phyloP scores from a whole-genome alignment of 2,113 vertebrate genomes.

The Pituophis catenifer region DNA sequence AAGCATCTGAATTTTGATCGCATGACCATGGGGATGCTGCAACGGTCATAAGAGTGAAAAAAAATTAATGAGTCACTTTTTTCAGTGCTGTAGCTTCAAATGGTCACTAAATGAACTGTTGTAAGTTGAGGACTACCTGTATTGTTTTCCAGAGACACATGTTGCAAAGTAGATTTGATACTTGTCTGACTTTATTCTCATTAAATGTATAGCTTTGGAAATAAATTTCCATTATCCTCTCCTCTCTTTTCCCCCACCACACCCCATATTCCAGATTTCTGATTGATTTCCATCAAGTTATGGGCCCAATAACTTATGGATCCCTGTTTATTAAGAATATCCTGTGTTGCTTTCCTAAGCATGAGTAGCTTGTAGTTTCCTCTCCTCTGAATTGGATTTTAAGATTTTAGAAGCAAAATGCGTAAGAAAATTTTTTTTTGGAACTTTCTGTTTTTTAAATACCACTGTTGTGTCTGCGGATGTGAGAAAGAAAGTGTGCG shows the following conservation, averaged over 20 bases:
- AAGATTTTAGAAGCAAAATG: conserved; percentile 45
- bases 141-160: not conserved
- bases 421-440: conserved; percentile 26
- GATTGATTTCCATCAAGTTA: fast-evolving
- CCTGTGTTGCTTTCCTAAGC: conserved; percentile 6
- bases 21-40: not conserved
- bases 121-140: not conserved
- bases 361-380: conserved; percentile 35
- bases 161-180: not conserved
- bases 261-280: not conserved
- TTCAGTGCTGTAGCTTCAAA: not conserved
- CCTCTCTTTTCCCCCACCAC: not conserved
- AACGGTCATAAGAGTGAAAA: not conserved
- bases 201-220: not conserved
- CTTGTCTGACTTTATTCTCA: not conserved
- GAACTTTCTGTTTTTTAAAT: conserved; percentile 11
- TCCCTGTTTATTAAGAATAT: conserved; percentile 49
- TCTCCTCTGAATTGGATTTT: not conserved
- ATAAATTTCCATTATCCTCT: not conserved
- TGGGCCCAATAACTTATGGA: conserved; percentile 24
- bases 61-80: not conserved
- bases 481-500: not conserved
- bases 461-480: not conserved
- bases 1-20: not conserved
- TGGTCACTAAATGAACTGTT: not conserved